These are phyloP conservation scores for Lichenostomus cassidix DNA, from an alignment of 2,113 vertebrate genomes.

Conservation along the genomic window DNA sequence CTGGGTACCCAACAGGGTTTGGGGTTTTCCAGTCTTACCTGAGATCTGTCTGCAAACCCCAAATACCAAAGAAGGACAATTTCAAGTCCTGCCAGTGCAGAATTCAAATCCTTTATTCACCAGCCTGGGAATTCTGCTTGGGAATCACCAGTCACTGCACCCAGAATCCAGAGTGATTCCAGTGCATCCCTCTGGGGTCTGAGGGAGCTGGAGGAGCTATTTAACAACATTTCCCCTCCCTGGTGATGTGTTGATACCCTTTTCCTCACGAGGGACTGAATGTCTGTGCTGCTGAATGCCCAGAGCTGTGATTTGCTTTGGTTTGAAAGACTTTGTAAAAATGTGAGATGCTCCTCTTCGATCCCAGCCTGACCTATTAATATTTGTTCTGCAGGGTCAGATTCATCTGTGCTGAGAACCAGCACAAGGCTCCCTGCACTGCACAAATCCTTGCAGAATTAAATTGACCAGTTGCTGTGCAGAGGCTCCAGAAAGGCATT, in stretches of 20 bases:
- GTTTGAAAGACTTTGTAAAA: not conserved
- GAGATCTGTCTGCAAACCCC: not conserved
- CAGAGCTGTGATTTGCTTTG: not conserved
- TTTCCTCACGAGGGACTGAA: not conserved
- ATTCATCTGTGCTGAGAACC: not conserved
- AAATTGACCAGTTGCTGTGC: not conserved
- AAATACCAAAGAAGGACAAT: not conserved
- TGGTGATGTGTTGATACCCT: not conserved
- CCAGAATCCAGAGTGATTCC: fast-evolving
- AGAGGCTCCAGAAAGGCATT: not conserved
- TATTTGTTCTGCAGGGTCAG: not conserved
- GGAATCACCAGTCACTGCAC: too few relatives aligned
- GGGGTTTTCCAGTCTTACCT: not conserved
- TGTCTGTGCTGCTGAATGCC: not conserved
- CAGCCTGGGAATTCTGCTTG: not conserved
- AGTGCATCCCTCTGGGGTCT: not conserved
- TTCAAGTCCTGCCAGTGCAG: not conserved
- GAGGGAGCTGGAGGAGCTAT: not conserved
- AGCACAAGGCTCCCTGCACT: not conserved
- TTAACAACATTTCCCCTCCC: not conserved
- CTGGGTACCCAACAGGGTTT: not conserved
- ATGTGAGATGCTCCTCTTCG: not conserved
- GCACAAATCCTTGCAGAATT: not conserved
- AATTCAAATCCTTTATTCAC: not conserved
- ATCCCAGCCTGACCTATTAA: not conserved